Conservation (phyloP, 2,888 invertebrate genomes). For the Plutella xylostella region DNA sequence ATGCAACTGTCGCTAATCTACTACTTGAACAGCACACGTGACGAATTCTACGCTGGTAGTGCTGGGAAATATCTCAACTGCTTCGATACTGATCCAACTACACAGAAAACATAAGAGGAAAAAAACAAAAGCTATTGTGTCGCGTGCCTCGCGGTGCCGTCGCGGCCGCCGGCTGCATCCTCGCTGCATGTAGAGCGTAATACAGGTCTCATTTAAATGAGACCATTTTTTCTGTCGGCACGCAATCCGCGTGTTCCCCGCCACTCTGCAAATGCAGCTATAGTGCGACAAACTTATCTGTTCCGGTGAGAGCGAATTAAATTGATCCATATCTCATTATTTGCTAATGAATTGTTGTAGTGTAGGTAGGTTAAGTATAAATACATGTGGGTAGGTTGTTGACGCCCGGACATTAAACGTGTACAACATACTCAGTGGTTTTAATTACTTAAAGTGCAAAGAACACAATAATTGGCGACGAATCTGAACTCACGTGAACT, state of each 20-base stretch:
- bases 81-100: conserved; percentile 18
- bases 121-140: conserved; percentile 37
- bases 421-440: too few species aligned
- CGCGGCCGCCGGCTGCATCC: conserved; percentile 6
- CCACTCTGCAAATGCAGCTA: not conserved
- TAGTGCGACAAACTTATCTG: not conserved
- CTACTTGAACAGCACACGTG: conserved; percentile 27
- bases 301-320: not conserved
- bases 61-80: conserved; percentile 16
- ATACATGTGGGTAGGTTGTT: too few species aligned
- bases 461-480: too few species aligned
- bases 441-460: too few species aligned
- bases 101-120: conserved; percentile 24
- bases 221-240: conserved; percentile 30
- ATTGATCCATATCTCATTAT: conserved; percentile 17
- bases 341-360: too few species aligned
- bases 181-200: conserved; percentile 36
- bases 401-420: too few species aligned
- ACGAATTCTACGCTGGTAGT: conserved; percentile 26
- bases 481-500: too few species aligned
- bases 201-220: conserved; percentile 44
- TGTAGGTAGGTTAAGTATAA: too few species aligned
- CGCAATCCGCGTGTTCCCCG: not conserved
- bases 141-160: conserved; percentile 42
- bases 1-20: conserved; percentile 31